Conservation (phyloP, 2,888 invertebrate genomes). For the Torymus texanus region DNA sequence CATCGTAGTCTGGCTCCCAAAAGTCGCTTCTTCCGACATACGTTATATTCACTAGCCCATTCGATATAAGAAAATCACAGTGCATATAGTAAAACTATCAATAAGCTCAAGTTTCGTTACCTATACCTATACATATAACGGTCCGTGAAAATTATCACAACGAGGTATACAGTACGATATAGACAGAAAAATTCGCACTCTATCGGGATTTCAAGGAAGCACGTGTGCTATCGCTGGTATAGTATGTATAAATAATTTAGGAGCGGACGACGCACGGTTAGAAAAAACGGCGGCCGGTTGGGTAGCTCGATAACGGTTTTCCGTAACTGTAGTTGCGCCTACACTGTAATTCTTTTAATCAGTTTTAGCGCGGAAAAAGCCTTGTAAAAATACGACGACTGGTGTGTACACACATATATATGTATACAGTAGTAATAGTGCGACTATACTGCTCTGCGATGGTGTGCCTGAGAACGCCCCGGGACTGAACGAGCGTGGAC, state of each 20-base stretch:
- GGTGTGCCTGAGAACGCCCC: slow-evolving; percentile 40
- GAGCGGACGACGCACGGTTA: neutral
- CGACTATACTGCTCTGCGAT: too few species aligned
- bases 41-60: neutral
- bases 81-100: too few species aligned
- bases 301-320: slow-evolving; percentile 43
- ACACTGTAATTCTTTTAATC: slow-evolving; percentile 48
- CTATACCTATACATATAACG: too few species aligned
- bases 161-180: too few species aligned
- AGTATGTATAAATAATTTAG: slow-evolving; percentile 29
- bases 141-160: too few species aligned
- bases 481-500: slow-evolving; percentile 1
- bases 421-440: too few species aligned
- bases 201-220: too few species aligned
- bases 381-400: slow-evolving; percentile 25
- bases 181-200: too few species aligned
- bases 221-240: neutral
- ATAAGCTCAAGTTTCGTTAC: too few species aligned
- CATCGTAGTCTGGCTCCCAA: slow-evolving; percentile 48
- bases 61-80: too few species aligned
- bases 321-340: slow-evolving; percentile 39
- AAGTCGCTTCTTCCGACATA: neutral
- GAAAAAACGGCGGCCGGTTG: neutral
- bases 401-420: neutral
- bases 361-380: slow-evolving; percentile 39